Evolutionary conservation across 2,888 invertebrate genomes (phyloP).

Genomic region (Portevinia maculata): DNA sequence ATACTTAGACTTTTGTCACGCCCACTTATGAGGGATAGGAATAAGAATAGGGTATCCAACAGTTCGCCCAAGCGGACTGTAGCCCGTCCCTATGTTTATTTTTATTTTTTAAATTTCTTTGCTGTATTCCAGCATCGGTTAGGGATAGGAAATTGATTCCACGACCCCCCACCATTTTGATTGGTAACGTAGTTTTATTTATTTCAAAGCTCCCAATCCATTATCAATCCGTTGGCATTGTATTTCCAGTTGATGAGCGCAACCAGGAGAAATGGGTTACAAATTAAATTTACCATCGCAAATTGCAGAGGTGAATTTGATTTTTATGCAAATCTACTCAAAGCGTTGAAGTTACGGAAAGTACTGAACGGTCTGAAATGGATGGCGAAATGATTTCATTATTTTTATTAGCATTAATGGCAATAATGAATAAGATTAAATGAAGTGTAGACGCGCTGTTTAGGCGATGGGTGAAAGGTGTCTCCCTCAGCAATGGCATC

Average conservation of each 20-base stretch:
- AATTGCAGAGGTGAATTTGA: conserved; percentile 66
- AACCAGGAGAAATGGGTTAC: neutral
- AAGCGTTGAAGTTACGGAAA: too few species aligned
- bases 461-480: too few species aligned
- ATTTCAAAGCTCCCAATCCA: conserved; percentile 44
- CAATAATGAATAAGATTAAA: conserved; percentile 3
- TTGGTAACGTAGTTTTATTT: conserved; percentile 20
- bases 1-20: too few species aligned
- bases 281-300: conserved; percentile 66
- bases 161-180: conserved; percentile 26
- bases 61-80: too few species aligned
- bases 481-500: too few species aligned
- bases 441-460: too few species aligned
- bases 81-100: too few species aligned
- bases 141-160: conserved; percentile 47
- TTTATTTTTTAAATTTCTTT: conserved; percentile 72
- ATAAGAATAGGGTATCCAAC: too few species aligned
- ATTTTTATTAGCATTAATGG: conserved; percentile 6
- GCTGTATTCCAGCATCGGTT: conserved; percentile 7
- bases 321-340: conserved; percentile 65
- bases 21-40: too few species aligned
- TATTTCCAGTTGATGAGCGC: neutral
- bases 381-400: conserved; percentile 40
- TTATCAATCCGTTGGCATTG: conserved; percentile 49
- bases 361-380: conserved; percentile 5